phyloP scores from a whole-genome alignment of 2,113 vertebrate genomes.

The Todiramphus chloris region DNA sequence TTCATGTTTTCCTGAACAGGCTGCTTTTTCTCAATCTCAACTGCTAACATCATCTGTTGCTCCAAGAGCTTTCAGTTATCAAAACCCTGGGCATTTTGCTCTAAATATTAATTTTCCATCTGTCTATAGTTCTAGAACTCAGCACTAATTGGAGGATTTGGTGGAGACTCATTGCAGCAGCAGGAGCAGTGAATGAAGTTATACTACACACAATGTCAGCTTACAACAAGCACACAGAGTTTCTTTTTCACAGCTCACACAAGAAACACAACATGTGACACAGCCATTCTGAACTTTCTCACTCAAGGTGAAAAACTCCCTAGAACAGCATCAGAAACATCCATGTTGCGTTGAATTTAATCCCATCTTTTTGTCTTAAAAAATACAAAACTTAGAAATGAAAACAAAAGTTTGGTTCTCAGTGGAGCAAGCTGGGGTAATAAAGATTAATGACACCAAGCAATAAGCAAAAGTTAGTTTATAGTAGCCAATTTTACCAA shows the following conservation, averaged over 20 bases:
- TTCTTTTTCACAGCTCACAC: neutral
- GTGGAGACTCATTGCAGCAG: neutral
- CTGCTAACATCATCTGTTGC: neutral
- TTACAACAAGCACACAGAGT: neutral
- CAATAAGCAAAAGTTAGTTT: constrained; percentile 21
- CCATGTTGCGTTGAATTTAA: neutral
- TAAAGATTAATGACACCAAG: constrained; percentile 31
- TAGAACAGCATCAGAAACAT: neutral
- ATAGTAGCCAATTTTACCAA: neutral
- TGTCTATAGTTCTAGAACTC: neutral
- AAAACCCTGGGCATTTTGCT: neutral
- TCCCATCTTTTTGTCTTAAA: neutral
- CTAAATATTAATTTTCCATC: constrained; percentile 27
- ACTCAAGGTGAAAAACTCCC: neutral
- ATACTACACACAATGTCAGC: neutral
- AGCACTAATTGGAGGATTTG: neutral
- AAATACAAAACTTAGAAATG: neutral
- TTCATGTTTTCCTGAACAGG: neutral
- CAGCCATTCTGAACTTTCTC: neutral
- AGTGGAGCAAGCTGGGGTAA: neutral
- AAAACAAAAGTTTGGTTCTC: neutral
- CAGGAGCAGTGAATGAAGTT: neutral
- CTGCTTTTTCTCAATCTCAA: neutral
- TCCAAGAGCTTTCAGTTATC: neutral
- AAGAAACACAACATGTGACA: neutral